Base-by-base conservation (phyloP, 2,113 vertebrate genomes). In the Trematocara zebra region DNA sequence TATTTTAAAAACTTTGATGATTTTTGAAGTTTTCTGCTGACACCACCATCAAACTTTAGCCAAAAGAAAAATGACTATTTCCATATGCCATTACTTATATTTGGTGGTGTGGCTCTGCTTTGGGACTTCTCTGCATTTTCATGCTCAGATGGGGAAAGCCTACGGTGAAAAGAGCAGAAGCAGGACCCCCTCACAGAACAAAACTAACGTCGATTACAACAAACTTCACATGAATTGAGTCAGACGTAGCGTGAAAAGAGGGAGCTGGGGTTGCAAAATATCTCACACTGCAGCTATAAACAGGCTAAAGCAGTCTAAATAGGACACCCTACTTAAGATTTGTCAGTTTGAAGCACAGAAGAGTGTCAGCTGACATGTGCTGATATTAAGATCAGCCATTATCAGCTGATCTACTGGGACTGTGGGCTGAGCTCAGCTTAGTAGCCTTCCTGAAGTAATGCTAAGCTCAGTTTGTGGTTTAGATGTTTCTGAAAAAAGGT, bases 391-490 rank as follows among this genome's bases (percentile, higher is more conserved):
- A 47, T 49, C 42, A 49, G 42, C 69, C 2, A 2, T 49, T 74
- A 74, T 69, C 64, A 69, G 64, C 20, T 69, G 64, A 69, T 74
- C 42, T 74, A 47, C 42, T 47, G 26, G 69, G 42, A 49, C 26
- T 76, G 72, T 76, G 26, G 44, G 17, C 17, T 76, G 26, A 76
- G 26, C 17, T 51, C 17, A 49, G 42, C 72, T 33, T 49, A 28
- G 15, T 18, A 76, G 42, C 26, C 26, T 49, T 3, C 26, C 44
- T 33, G 17, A 51, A 76, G 23, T 12, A 76, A 31, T 8, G 15
- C 4, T 76, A 44, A 17, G 44, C 44, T 76, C 26, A 49, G 15
- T n/a, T 31, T 76, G 72, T 12, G 44, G 10, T 76, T 51, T 76
- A 31, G 15, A 47, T 4, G 26, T 47, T 49, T 64, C 33, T 11